Conservation (phyloP, 2,888 invertebrate species). For the Metalampra italica region DNA sequence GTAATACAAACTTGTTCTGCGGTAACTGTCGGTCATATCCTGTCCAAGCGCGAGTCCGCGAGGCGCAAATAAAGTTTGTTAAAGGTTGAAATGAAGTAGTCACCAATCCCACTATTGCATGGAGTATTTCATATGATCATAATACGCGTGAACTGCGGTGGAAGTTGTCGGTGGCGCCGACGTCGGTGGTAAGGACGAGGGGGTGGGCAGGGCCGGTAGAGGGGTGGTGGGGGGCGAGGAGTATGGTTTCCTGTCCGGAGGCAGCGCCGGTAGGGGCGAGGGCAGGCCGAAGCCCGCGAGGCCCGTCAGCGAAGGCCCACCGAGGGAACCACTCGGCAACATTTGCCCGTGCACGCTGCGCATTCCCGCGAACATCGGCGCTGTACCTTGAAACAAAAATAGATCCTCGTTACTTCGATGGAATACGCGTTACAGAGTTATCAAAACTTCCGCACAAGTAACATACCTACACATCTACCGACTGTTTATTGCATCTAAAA, state of each 20-base stretch:
- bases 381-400: constrained; percentile 36
- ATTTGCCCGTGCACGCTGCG: constrained; percentile 65
- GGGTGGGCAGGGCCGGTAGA: constrained; percentile 69
- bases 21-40: no score
- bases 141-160: constrained; percentile 59
- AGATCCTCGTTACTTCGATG: constrained; percentile 5
- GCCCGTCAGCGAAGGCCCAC: constrained; percentile 46
- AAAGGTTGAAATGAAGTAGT: no score
- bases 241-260: constrained; percentile 80
- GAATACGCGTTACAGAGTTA: background rate
- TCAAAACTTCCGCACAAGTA: no score
- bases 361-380: constrained; percentile 65
- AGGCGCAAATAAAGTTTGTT: no score
- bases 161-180: constrained; percentile 63
- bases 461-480: no score
- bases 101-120: background rate
- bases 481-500: no score
- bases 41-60: no score
- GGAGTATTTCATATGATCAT: constrained; percentile 18
- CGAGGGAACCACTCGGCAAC: constrained; percentile 45
- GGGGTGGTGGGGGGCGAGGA: constrained; percentile 76
- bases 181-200: constrained; percentile 46
- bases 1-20: no score
- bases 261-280: constrained; percentile 59
- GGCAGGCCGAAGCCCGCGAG: constrained; percentile 58